Evolutionary conservation across 2,113 vertebrate species (phyloP).

Genomic region (Gulo gulo): DNA sequence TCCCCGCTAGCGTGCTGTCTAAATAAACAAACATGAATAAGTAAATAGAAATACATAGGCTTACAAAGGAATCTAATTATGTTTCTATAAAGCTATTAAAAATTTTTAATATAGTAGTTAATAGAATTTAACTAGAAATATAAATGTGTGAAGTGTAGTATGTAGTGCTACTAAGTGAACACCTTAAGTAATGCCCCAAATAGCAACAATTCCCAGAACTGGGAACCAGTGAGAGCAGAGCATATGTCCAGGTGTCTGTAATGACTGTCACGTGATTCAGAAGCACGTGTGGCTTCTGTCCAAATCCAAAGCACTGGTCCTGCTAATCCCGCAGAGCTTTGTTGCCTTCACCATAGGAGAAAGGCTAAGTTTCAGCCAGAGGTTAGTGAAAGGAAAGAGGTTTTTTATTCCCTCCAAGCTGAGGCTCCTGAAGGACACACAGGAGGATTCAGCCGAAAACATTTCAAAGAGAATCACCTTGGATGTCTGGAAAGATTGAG

Average conservation of each 20-base stretch:
- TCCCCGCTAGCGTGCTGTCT: neutral
- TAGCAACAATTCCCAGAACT: neutral
- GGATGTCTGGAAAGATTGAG: neutral
- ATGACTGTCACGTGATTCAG: neutral
- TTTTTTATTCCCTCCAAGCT: neutral
- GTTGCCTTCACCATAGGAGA: neutral
- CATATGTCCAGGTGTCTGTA: neutral
- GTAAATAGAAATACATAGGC: neutral
- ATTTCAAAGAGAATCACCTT: neutral
- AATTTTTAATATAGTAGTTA: neutral
- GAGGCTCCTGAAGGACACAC: neutral
- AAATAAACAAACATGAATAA: neutral
- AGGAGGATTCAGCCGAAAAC: neutral
- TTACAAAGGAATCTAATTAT: neutral
- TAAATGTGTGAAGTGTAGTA: neutral
- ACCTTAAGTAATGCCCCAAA: neutral
- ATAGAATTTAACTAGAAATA: neutral
- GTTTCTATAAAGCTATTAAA: neutral
- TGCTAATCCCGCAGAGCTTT: neutral
- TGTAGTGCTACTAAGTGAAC: neutral
- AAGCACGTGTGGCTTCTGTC: neutral
- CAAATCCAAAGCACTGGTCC: neutral
- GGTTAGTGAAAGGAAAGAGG: neutral
- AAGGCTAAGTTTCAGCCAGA: neutral
- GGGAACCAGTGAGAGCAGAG: neutral